These are phyloP conservation scores for Drosophila lutescens DNA, from an alignment of 2,888 invertebrate genomes.

Conservation along the genomic window DNA sequence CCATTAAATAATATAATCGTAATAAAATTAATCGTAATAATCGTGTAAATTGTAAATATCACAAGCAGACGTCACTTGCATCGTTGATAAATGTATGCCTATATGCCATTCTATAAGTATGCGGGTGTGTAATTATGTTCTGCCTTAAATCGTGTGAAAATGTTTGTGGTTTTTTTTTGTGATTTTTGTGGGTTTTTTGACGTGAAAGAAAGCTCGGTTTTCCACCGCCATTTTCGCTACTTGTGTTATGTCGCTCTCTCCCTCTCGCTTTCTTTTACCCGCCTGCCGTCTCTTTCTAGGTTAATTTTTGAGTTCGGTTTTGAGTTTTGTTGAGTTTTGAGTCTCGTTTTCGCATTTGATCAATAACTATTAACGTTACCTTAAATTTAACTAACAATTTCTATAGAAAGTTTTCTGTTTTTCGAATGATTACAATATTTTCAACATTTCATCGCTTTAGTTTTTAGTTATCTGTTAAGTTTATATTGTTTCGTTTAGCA, in stretches of 20 bases:
- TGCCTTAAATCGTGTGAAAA: slow-evolving; percentile 7
- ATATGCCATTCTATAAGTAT: slow-evolving; percentile 36
- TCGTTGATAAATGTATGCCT: slow-evolving; percentile 68
- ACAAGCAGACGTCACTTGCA: slow-evolving; percentile 79
- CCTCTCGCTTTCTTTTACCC: slow-evolving; percentile 5
- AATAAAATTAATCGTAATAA: slow-evolving; percentile 54
- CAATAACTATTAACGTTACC: slow-evolving; percentile 51
- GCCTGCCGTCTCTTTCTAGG: slow-evolving; percentile 18
- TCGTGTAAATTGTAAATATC: slow-evolving; percentile 77
- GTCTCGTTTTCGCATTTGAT: slow-evolving; percentile 29
- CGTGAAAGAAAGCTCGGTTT: slow-evolving; percentile 8
- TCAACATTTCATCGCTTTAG: slow-evolving; percentile 45
- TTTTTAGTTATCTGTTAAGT: slow-evolving; percentile 10
- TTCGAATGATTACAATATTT: slow-evolving; percentile 56
- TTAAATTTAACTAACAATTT: slow-evolving; percentile 62
- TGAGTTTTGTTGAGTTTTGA: slow-evolving; percentile 16
- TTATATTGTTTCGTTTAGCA: slow-evolving; percentile 16
- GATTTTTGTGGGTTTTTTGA: neutral
- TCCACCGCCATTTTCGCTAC: neutral
- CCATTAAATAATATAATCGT: slow-evolving; percentile 30
- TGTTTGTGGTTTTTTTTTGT: slow-evolving; percentile 2
- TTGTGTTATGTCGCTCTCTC: slow-evolving; percentile 1
- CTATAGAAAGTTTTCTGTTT: slow-evolving; percentile 44
- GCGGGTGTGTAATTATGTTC: slow-evolving; percentile 7
- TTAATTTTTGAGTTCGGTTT: slow-evolving; percentile 31